These are phyloP conservation scores for Petroica traversi DNA, from an alignment of 2,113 vertebrate species.

Conservation along the genomic window DNA sequence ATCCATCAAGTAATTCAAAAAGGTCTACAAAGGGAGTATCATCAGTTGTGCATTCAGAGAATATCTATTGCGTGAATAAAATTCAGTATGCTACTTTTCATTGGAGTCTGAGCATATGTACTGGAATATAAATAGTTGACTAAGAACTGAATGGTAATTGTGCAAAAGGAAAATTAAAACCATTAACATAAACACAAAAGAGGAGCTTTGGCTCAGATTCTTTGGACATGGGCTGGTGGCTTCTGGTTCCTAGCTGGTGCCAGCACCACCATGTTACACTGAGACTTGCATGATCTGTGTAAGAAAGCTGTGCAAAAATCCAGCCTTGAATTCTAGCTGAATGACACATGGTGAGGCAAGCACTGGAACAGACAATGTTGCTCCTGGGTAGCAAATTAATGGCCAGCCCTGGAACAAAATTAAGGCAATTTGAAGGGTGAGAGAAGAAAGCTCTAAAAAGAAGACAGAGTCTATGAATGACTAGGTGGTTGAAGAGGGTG, in stretches of 20 bases:
- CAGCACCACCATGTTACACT: not conserved
- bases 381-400: not conserved
- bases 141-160: not conserved
- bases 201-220: not conserved
- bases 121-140: not conserved
- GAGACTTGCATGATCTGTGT: not conserved
- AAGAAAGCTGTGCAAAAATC: not conserved
- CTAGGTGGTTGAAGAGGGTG: not conserved
- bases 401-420: not conserved
- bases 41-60: not conserved
- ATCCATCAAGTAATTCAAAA: not conserved
- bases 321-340: not conserved
- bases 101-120: not conserved
- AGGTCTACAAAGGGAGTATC: not conserved
- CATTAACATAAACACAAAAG: not conserved
- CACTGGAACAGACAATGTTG: not conserved
- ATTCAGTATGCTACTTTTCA: not conserved
- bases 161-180: not conserved
- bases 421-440: not conserved
- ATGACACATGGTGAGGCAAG: not conserved
- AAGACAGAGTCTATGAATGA: not conserved
- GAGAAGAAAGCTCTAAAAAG: not conserved
- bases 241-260: not conserved
- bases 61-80: not conserved
- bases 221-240: not conserved